Evolutionary conservation across 2,113 vertebrate genomes (phyloP).

Genomic region (Ammodytes marinus): DNA sequence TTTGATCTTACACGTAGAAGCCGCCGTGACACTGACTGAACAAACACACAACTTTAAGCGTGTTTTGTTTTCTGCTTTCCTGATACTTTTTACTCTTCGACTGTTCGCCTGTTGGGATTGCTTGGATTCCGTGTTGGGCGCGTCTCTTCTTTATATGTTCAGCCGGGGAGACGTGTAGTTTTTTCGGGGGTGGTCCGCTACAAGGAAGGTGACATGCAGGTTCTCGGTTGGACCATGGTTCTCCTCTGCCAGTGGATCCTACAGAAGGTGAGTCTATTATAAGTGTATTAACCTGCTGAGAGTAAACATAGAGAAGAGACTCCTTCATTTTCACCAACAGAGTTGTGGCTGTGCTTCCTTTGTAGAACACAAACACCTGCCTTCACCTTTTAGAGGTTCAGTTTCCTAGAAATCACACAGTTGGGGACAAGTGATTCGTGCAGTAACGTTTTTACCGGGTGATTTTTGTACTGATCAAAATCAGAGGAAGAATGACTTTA

Average conservation of each 20-base stretch:
- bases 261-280: slow-evolving; percentile 79
- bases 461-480: background rate
- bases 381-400: background rate
- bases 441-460: background rate
- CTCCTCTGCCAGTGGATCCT: slow-evolving; percentile 86
- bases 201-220: slow-evolving; percentile 86
- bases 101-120: slow-evolving; percentile 68
- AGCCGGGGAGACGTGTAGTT: slow-evolving; percentile 80
- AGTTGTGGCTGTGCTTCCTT: slow-evolving; percentile 7
- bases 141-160: slow-evolving; percentile 80
- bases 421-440: background rate
- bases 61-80: slow-evolving; percentile 5
- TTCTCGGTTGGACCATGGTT: slow-evolving; percentile 84
- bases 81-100: slow-evolving; percentile 47
- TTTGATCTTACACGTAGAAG: slow-evolving; percentile 19
- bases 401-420: slow-evolving; percentile 13
- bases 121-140: slow-evolving; percentile 56
- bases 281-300: slow-evolving; percentile 39
- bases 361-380: slow-evolving; percentile 15
- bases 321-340: background rate
- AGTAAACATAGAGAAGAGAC: background rate
- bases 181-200: slow-evolving; percentile 73
- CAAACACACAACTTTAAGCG: slow-evolving; percentile 49
- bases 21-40: slow-evolving; percentile 48
- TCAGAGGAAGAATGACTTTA: background rate